Conservation (phyloP, 2,113 vertebrate species). For the cattle (Bos taurus) region DNA sequence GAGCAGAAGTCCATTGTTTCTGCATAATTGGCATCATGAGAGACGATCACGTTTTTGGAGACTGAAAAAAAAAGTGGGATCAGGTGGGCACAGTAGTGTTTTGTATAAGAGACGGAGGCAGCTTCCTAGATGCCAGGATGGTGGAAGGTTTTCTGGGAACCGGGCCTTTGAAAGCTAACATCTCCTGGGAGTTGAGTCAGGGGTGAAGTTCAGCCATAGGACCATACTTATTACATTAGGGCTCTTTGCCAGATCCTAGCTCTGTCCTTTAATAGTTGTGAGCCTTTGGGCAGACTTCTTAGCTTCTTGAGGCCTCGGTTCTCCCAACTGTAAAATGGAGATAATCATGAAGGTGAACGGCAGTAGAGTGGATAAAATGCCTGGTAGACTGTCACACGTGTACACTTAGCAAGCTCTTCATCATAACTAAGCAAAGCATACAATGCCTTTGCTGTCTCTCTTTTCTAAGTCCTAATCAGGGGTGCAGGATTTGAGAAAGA, state of each 20-base stretch:
- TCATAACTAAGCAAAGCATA: not conserved
- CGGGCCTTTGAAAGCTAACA: not conserved
- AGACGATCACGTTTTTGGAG: constrained; percentile 35
- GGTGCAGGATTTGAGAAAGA: not conserved
- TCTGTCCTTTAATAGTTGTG: not conserved
- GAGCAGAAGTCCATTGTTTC: constrained; percentile 50
- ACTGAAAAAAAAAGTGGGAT: constrained; percentile 5
- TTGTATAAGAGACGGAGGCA: not conserved
- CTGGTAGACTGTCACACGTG: not conserved
- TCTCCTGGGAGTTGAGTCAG: not conserved
- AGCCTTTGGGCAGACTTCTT: not conserved
- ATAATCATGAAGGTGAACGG: not conserved
- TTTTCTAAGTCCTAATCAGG: not conserved
- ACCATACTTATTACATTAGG: not conserved
- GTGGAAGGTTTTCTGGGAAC: not conserved
- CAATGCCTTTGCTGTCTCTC: not conserved
- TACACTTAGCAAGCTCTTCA: not conserved
- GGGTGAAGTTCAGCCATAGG: not conserved
- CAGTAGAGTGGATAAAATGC: not conserved
- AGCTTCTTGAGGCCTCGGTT: not conserved
- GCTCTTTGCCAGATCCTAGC: not conserved
- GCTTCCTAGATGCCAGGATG: not conserved
- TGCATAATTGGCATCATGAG: constrained; percentile 35
- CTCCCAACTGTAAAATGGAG: not conserved
- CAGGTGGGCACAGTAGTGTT: not conserved